A percentile compares a stretch with the other conserved stretches of the same genome.
These are phyloP conservation scores for Phylloscopus collybita DNA, from an alignment of 2,797 vertebrate genomes.

Conservation along the genomic window DNA sequence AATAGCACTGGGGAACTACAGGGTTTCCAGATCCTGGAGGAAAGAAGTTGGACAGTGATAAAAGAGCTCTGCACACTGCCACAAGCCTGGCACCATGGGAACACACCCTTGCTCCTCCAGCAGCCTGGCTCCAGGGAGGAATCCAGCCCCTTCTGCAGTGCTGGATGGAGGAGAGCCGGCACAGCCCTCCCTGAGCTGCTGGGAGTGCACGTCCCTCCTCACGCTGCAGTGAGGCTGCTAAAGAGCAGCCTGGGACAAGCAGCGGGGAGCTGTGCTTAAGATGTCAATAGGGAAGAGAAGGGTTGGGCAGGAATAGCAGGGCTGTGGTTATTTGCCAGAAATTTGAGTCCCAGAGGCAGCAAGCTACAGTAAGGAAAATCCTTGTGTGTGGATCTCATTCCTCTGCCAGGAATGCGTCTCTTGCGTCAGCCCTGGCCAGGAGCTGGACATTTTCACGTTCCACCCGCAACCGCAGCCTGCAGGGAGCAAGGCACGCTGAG, in stretches of 20 bases:
- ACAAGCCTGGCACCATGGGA: background rate
- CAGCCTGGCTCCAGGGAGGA: background rate
- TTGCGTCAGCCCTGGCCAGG: background rate
- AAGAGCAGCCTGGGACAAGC: background rate
- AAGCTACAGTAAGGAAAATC: background rate
- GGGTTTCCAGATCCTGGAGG: background rate
- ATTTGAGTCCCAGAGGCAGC: background rate
- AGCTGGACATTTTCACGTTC: background rate
- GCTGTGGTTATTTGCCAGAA: background rate
- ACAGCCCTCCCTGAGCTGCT: background rate
- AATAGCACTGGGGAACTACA: background rate
- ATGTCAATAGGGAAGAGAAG: background rate
- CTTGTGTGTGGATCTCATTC: background rate
- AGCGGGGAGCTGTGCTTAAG: background rate
- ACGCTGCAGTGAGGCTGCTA: rapidly evolving
- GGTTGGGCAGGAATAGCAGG: background rate
- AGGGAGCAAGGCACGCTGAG: background rate
- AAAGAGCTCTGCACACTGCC: background rate
- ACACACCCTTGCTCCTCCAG: background rate
- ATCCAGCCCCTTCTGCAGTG: background rate
- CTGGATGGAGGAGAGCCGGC: rapidly evolving
- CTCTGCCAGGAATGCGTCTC: background rate
- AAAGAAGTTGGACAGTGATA: rapidly evolving
- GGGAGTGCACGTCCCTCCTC: rapidly evolving
- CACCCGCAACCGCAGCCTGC: background rate